Evolutionary conservation across 2,888 invertebrate genomes (phyloP).

Genomic region (Acleris laterana): DNA sequence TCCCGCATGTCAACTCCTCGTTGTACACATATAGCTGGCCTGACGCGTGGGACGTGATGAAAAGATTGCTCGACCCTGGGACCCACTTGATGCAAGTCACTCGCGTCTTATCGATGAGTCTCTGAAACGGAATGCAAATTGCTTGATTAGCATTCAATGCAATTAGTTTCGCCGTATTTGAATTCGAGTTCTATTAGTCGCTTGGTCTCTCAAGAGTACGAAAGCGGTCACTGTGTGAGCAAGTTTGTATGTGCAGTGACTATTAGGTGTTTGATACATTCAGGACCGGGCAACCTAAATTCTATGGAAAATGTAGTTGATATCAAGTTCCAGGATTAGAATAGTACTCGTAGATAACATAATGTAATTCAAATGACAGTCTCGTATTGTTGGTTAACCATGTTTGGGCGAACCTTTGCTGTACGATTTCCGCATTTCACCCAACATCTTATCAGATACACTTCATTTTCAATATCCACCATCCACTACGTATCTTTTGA

Average conservation of each 20-base stretch:
- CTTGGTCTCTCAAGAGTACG: background rate
- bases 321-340: too few species aligned
- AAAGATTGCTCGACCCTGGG: slow-evolving; percentile 96
- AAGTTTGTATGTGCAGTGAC: too few species aligned
- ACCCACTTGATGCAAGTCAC: slow-evolving; percentile 99
- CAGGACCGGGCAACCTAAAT: too few species aligned
- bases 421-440: too few species aligned
- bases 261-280: too few species aligned
- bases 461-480: slow-evolving; percentile 1
- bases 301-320: too few species aligned
- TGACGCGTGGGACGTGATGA: slow-evolving; percentile 97
- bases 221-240: too few species aligned
- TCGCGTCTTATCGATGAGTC: slow-evolving; percentile 95
- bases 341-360: too few species aligned
- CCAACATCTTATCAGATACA: slow-evolving; percentile 9
- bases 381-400: too few species aligned
- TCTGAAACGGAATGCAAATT: slow-evolving; percentile 80
- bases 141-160: slow-evolving; percentile 32
- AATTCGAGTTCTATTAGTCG: slow-evolving; percentile 1
- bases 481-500: slow-evolving; percentile 2
- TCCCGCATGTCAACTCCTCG: slow-evolving; percentile 96
- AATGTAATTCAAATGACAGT: too few species aligned
- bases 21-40: slow-evolving; percentile 99
- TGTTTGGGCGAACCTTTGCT: too few species aligned
- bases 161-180: slow-evolving; percentile 10